Evolutionary conservation across 2,888 invertebrate species (phyloP), one percentile per base, ranked within the genome.

Genomic region (Pollenia angustigena): DNA sequence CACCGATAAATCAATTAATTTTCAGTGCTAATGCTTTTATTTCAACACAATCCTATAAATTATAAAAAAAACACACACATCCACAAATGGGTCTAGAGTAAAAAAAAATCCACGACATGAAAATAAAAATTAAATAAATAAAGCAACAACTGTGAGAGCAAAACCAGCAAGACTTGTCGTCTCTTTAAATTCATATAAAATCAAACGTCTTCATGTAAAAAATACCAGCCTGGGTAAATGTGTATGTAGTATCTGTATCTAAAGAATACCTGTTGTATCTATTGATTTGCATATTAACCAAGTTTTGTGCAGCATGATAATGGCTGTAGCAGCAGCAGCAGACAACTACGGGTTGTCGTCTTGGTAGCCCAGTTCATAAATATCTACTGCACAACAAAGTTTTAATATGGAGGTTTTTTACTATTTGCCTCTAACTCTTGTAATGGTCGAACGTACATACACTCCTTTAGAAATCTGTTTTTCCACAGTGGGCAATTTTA

Each of bases 1-100:
- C 84, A 85, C 32, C 81, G 80, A 89, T 86, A 88, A 87, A 89
- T 88, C 85, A 87, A 85, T 87, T 87, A 83, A 64, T 81, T 83
- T 84, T 79, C 80, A 85, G 71, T 79, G 85, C 72, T 85, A 82
- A 82, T 85, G 74, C 79, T 79, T 82, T 48, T 42, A 74, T 84
- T 66, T 84, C 79, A 79, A 84, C 84, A 79, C 84, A 84, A 79
- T 74, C 52, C 4, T 23, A 60, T 69, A 72, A 64, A 72, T 50
- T 68, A 46, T 50, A 23, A 64, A 32, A 56, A 64, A 62, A 44
- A 71, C 11, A 52, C 40, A 48, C 8, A 64, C 42, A 54, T 32
- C 10, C 9, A n/a, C 56, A 44, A 14, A 32, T 32, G 32, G 32
- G 32, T 32, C 32, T 8, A 18, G 4, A 56, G n/a, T 1, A 10